Evolutionary conservation across 2,797 vertebrate species (phyloP).

Genomic region (Myotis pilosus): DNA sequence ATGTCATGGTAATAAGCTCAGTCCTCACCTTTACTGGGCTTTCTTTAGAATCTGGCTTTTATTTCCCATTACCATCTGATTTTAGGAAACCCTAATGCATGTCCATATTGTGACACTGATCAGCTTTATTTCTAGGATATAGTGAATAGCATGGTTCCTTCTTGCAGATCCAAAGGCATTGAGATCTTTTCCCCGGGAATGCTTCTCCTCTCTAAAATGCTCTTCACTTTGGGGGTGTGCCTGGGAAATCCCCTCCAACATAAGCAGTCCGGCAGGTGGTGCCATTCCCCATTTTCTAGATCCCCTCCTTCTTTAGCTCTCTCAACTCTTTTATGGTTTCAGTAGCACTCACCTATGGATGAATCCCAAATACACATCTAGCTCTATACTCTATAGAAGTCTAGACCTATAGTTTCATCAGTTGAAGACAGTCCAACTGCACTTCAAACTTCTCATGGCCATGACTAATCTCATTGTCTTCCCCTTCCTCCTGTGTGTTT

Average conservation of each 20-base stretch:
- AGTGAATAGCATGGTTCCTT: not conserved
- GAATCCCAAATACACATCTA: not conserved
- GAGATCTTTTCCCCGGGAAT: not conserved
- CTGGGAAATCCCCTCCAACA: not conserved
- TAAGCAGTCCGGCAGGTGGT: not conserved
- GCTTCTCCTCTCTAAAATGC: not conserved
- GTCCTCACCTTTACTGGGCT: not conserved
- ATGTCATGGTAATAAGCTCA: not conserved
- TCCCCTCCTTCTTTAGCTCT: not conserved
- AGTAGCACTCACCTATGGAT: not conserved
- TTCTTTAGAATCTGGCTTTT: not conserved
- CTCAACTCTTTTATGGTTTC: not conserved
- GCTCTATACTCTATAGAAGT: not conserved
- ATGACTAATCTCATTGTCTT: not conserved
- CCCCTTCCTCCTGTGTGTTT: rapidly evolving
- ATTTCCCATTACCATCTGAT: not conserved
- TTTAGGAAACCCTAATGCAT: not conserved
- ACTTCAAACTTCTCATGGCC: not conserved
- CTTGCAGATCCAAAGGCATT: not conserved
- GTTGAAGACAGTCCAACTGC: not conserved
- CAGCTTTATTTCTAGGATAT: not conserved
- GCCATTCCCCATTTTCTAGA: not conserved
- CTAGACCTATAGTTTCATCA: not conserved
- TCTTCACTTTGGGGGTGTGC: not conserved
- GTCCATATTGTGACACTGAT: not conserved